Evolutionary conservation across 2,888 invertebrate species (phyloP), one percentile per base, ranked within the genome.

Genomic region (Archips crataeganus): DNA sequence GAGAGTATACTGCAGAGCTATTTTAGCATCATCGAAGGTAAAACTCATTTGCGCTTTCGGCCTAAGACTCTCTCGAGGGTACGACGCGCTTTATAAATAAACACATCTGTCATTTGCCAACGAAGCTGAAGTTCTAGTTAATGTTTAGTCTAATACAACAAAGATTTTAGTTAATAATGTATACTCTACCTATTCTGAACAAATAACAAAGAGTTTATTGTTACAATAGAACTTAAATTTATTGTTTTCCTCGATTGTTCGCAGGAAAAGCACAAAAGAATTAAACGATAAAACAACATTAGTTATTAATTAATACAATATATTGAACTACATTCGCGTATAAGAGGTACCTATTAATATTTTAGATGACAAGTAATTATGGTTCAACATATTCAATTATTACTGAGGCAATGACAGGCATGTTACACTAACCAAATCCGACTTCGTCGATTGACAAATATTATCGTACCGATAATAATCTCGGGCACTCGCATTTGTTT

Each of bases 11-110:
- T 90, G 88, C 84, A 86, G 83, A 86, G 91, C 93, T 94, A 94
- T 94, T 94, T 94, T 93, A 92, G 92, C 92, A 90, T 88, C 90
- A 90, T 90, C 91, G 94, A 94, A 94, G 94, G 94, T 93, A 94
- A 94, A 90, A 93, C 89, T 90, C 91, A 93, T 92, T 92, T 87
- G 89, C 90, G 91, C 93, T 93, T 94, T 94, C 93, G 86, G 91
- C 88, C 91, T 90, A 90, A 92, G 87, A 91, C 91, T 92, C 92
- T 93, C 93, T 87, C 91, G 87, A 74, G 91, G 92, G 92, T 92
- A 92, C 85, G 85, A 87, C 88, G 87, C 85, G 85, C 89, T 89
- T 90, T 93, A 93, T 93, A 91, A 93, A 94, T 93, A 93, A 89
- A 89, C 87, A 83, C 82, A 85, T 87, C 87, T 88, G 87, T 87